These are phyloP conservation scores for Tiliqua scincoides DNA, from an alignment of 2,113 vertebrate genomes.

Conservation along the genomic window DNA sequence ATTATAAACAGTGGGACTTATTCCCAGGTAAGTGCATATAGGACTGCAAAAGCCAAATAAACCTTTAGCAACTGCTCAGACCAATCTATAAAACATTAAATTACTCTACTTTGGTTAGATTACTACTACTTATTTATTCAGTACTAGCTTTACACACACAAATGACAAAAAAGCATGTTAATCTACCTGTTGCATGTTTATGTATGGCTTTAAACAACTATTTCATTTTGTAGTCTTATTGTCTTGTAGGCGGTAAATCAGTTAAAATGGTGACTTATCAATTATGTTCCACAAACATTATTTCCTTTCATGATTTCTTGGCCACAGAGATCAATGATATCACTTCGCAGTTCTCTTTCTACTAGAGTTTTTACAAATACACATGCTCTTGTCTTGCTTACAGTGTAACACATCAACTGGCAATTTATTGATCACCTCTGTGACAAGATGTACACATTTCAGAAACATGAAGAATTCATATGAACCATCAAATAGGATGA, in stretches of 20 bases:
- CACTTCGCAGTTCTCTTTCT: not conserved
- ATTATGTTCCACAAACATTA: not conserved
- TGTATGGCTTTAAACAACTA: not conserved
- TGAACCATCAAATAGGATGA: not conserved
- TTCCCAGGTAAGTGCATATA: not conserved
- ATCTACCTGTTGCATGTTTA: not conserved
- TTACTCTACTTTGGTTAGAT: not conserved
- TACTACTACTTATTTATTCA: not conserved
- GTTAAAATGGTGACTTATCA: not conserved
- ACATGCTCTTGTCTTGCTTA: not conserved
- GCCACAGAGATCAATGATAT: not conserved
- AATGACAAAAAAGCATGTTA: not conserved
- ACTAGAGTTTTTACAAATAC: not conserved
- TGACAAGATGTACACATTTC: not conserved
- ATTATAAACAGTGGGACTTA: not conserved
- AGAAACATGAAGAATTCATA: not conserved
- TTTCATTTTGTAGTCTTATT: not conserved
- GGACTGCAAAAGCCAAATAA: not conserved
- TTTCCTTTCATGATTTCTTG: constrained; percentile 3
- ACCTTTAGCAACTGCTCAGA: not conserved
- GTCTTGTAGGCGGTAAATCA: no score
- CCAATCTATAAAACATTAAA: not conserved
- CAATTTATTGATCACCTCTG: not conserved
- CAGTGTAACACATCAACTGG: not conserved
- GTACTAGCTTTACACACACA: not conserved